Percentiles rank a stretch among this genome's conserved stretches.
Conservation (phyloP, 2,797 vertebrate genomes). For the Nannoperca obscura region DNA sequence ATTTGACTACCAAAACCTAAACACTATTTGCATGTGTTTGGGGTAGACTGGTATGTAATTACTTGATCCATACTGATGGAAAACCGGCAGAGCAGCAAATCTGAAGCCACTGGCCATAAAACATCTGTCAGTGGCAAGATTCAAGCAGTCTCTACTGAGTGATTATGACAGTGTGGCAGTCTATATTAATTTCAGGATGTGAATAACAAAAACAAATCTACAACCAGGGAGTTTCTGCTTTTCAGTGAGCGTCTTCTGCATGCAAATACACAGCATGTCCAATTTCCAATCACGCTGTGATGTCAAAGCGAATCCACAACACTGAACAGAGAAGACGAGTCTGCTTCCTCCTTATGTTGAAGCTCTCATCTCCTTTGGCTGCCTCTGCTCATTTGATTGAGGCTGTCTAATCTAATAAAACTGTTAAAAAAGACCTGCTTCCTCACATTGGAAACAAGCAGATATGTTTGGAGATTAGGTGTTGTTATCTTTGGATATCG, state of each 20-base stretch:
- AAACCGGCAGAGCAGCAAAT: constrained; percentile 65
- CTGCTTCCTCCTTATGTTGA: constrained; percentile 61
- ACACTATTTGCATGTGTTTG: constrained; percentile 56
- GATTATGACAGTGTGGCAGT: constrained; percentile 57
- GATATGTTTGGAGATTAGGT: constrained; percentile 80
- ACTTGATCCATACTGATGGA: constrained; percentile 64
- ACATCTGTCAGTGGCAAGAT: constrained; percentile 60
- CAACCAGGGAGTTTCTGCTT: constrained; percentile 40
- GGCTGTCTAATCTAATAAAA: constrained; percentile 78
- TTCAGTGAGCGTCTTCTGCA: constrained; percentile 46
- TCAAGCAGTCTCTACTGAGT: constrained; percentile 39
- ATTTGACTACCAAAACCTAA: neutral
- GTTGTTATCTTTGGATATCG: constrained; percentile 76
- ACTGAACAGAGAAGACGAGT: constrained; percentile 41
- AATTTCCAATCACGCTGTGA: constrained; percentile 74
- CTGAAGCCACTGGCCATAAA: constrained; percentile 60
- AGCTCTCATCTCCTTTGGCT: constrained; percentile 60
- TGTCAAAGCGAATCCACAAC: constrained; percentile 71
- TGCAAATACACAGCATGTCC: constrained; percentile 60
- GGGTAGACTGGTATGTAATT: constrained; percentile 49
- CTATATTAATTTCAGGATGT: constrained; percentile 58
- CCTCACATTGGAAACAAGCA: constrained; percentile 63
- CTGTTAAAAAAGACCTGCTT: constrained; percentile 63
- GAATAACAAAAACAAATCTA: constrained; percentile 61
- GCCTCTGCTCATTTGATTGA: constrained; percentile 71